These are phyloP conservation scores for Amphibalanus amphitrite DNA, from an alignment of 1,140 invertebrate genomes.

Conservation along the genomic window DNA sequence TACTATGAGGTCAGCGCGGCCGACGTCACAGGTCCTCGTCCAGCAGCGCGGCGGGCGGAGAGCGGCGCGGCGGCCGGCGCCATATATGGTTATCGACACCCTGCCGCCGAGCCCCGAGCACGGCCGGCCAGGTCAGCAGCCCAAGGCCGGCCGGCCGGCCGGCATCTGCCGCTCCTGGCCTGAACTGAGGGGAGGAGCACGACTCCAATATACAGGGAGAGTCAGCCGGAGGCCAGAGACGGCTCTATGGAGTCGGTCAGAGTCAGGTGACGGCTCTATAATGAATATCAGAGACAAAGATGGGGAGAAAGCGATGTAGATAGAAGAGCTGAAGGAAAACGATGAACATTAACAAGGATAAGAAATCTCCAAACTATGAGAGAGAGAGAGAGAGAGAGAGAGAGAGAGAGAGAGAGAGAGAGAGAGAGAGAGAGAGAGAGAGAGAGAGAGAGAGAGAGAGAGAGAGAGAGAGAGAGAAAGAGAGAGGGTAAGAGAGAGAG, in stretches of 20 bases:
- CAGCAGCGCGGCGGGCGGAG: too few relatives aligned
- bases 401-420: conserved; percentile 5
- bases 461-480: conserved; percentile 5
- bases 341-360: neutral
- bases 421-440: conserved; percentile 7
- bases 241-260: too few relatives aligned
- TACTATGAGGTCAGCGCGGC: too few relatives aligned
- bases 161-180: too few relatives aligned
- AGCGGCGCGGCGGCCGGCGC: neutral
- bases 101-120: neutral
- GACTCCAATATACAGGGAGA: too few relatives aligned
- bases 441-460: conserved; percentile 3
- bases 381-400: conserved; percentile 8
- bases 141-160: too few relatives aligned
- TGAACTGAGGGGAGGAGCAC: too few relatives aligned
- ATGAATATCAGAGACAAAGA: conserved; percentile 5
- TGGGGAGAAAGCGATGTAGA: neutral
- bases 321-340: neutral
- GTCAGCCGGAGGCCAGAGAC: too few relatives aligned
- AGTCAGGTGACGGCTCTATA: too few relatives aligned
- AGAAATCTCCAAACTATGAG: neutral
- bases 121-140: neutral
- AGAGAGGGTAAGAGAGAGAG: too few relatives aligned
- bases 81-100: conserved; percentile 1
- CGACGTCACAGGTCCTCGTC: too few relatives aligned